Evolutionary conservation across 23 tunicate species (phyloP).

Genomic region (Phallusia fumigata): DNA sequence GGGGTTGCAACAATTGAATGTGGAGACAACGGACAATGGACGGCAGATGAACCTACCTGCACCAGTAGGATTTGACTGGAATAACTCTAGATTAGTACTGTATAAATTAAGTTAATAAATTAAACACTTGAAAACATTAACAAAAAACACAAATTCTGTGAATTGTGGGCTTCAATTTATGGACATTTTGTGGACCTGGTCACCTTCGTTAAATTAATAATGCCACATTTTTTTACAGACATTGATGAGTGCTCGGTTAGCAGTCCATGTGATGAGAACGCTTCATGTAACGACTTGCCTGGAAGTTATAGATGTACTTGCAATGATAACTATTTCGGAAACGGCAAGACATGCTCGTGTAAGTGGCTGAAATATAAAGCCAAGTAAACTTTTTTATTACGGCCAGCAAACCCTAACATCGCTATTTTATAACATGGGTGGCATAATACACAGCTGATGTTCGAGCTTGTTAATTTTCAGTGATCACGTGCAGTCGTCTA

Average conservation of each 20-base stretch:
- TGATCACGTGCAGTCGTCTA: constrained; percentile 14
- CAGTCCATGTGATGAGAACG: constrained; percentile 17
- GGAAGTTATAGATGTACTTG: constrained; percentile 29
- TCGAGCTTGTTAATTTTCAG: background rate
- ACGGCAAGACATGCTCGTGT: constrained; percentile 15
- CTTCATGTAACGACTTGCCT: background rate
- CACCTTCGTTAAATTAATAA: too few relatives aligned
- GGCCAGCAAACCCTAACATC: too few relatives aligned
- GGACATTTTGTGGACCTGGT: too few relatives aligned
- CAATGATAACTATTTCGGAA: background rate
- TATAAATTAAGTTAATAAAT: too few relatives aligned
- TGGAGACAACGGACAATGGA: constrained; percentile 10
- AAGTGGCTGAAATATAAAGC: background rate
- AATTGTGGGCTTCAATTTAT: too few relatives aligned
- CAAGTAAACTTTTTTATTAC: too few relatives aligned
- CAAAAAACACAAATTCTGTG: background rate
- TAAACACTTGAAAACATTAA: background rate
- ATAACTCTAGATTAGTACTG: too few relatives aligned
- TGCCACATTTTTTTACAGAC: too few relatives aligned
- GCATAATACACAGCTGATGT: too few relatives aligned
- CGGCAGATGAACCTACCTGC: constrained; percentile 19
- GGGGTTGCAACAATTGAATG: constrained; percentile 25
- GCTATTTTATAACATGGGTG: too few relatives aligned
- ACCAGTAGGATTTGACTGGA: background rate
- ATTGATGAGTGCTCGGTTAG: constrained; percentile 16